Percentiles rank a stretch among this genome's conserved stretches.
Evolutionary conservation across 2,797 vertebrate genomes (phyloP).

Genomic region (Chiropotes sagulatus): DNA sequence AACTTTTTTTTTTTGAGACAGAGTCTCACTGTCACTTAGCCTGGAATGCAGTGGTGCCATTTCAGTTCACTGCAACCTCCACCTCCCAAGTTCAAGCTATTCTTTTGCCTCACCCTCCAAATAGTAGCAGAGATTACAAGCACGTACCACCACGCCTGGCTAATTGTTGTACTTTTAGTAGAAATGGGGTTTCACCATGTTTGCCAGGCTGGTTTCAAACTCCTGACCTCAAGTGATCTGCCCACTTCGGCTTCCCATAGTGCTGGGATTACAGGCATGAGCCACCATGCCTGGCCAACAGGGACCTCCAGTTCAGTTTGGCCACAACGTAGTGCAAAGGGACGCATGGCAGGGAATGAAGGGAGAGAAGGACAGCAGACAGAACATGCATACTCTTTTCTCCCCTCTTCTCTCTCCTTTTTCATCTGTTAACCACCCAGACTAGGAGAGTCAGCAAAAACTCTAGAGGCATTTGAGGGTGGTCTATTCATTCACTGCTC

Average conservation of each 20-base stretch:
- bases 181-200: background rate
- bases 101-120: background rate
- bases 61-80: background rate
- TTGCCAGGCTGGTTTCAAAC: background rate
- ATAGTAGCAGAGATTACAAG: background rate
- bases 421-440: too few relatives aligned
- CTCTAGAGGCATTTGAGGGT: background rate
- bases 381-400: rapidly evolving
- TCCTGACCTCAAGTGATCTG: background rate
- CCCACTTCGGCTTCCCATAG: background rate
- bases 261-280: background rate
- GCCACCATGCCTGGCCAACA: background rate
- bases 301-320: background rate
- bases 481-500: background rate
- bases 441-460: background rate
- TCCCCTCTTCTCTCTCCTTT: background rate
- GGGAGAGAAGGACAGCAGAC: background rate
- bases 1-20: background rate
- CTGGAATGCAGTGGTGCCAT: background rate
- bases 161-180: background rate
- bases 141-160: background rate
- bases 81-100: background rate
- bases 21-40: background rate
- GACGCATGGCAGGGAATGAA: rapidly evolving
- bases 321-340: background rate